Base-by-base conservation (phyloP, 2,113 vertebrate genomes). In the Hippoglossus stenolepis region DNA sequence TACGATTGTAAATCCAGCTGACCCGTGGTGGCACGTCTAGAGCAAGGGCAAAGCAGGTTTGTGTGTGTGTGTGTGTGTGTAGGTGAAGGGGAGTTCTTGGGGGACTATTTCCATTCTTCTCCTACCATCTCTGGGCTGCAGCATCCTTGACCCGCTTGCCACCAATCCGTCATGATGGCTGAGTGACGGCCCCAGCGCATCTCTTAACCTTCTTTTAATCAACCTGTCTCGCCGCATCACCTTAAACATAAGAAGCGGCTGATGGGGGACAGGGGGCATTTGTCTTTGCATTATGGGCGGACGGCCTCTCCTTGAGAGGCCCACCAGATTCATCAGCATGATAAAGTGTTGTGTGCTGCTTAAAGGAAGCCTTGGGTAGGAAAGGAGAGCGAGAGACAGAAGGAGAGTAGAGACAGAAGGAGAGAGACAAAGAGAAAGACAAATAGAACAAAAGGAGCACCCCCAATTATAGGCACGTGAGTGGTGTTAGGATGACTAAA, bases 131-230 rank as follows among this genome's bases (percentile, higher is more conserved):
- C 87, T 79, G 66, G 49, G 64, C 65, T 59, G 65, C 75, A 61
- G 79, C 84, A 86, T 79, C 88, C 91, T 87, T 91, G 91, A 93
- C 90, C 89, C 31, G 81, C 79, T 82, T 82, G 87, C 92, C 90
- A 91, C 78, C 79, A 24, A 89, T 90, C 85, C 70, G 35, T 94
- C 92, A 91, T 54, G 23, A 53, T 12, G 77, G 83, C 84, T 91
- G 92, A 94, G 78, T 90, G 94, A 92, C 91, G 66, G 90, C 62
- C 72, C 70, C 72, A 21, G 79, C 61, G 31, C 90, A 92, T 92
- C 90, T 86, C 89, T 90, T 91, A 93, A 92, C 92, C 92, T 92
- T 85, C 90, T 92, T 91, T 93, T 95, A 94, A 95, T 95, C 93
- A 93, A 91, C 91, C 91, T 92, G 93, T 94, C 94, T 82, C 88